Conservation (phyloP, 2,797 vertebrate species). For the Melanotaenia boesemani region DNA sequence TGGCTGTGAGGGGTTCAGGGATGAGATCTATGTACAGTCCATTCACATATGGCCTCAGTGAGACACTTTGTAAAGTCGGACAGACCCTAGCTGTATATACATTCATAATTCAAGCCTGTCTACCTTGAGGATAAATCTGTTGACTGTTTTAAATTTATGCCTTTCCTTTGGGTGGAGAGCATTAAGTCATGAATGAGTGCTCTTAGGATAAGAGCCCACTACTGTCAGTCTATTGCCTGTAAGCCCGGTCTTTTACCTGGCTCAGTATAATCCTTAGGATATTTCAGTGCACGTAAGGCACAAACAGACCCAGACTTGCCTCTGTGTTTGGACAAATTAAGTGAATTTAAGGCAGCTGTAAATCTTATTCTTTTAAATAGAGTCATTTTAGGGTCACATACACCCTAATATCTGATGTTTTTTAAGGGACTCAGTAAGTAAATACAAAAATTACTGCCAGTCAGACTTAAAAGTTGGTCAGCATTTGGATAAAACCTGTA, state of each 20-base stretch:
- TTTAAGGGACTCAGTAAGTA: slow-evolving; percentile 12
- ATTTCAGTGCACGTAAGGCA: slow-evolving; percentile 47
- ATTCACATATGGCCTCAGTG: slow-evolving; percentile 32
- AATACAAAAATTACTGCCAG: slow-evolving; percentile 20
- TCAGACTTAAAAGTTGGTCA: slow-evolving; percentile 31
- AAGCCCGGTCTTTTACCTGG: slow-evolving; percentile 55
- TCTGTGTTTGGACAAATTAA: slow-evolving; percentile 62
- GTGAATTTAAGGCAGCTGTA: slow-evolving; percentile 34
- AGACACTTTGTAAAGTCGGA: slow-evolving; percentile 38
- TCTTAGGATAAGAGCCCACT: slow-evolving; percentile 48
- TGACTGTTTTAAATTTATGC: slow-evolving; percentile 43
- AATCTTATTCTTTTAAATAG: slow-evolving; percentile 37
- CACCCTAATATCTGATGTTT: slow-evolving; percentile 25
- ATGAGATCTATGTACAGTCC: slow-evolving; percentile 31
- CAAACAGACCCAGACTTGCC: slow-evolving; percentile 43
- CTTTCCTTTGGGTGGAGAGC: slow-evolving; percentile 53
- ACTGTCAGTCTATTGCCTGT: slow-evolving; percentile 44
- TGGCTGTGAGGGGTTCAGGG: slow-evolving; percentile 5
- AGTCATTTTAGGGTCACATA: slow-evolving; percentile 29
- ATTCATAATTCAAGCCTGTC: slow-evolving; percentile 51
- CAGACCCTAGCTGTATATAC: slow-evolving; percentile 62
- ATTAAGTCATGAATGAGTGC: slow-evolving; percentile 70
- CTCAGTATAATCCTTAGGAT: slow-evolving; percentile 61
- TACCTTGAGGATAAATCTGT: slow-evolving; percentile 66
- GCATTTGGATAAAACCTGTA: slow-evolving; percentile 20